Evolutionary conservation across 2,888 invertebrate genomes (phyloP), one percentile per base, ranked within the genome.

Genomic region (Pherbina coryleti): DNA sequence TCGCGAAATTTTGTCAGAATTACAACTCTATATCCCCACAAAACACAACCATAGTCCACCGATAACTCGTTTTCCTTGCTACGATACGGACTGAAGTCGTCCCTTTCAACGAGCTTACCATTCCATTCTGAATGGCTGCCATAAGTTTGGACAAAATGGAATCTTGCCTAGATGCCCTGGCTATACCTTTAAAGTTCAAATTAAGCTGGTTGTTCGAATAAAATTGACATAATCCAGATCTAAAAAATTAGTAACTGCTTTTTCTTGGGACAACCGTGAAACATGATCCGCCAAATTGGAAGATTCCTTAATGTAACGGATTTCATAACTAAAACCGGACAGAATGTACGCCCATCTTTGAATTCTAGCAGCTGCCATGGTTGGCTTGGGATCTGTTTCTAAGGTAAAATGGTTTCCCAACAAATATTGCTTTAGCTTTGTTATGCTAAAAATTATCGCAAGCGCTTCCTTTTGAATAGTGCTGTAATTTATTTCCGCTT

Each of bases 61-160:
- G 85, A 85, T 0, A 82, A 78, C 3, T 81, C 64, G 62, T 82
- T 82, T 34, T 82, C 11, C 84, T 86, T 49, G 85, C 76, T 66
- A 73, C 66, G 49, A 69, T 70, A 78, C 22, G 76, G 44, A 44
- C 73, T 7, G 66, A 76, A 64, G 55, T 64, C n/a, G 25, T 72
- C 49, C 60, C 53, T 71, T 57, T 55, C 74, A 28, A 81, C 49
- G n/a, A 77, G 67, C 19, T 51, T 66, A 75, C 44, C 17, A 69
- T 76, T 49, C 70, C 73, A 25, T 74, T 62, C 57, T 70, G 57
- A 66, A 73, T 70, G 11, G 49, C 60, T 53, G 74, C 17, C 49
- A 64, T 49, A 22, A 77, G 53, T 66, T 76, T 73, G 51, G 77
- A 75, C 31, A 77, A 72, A n/a, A 75, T 79, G 44, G 67, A 34